A percentile compares a stretch with the other conserved stretches of the same genome.
These are phyloP conservation scores for Meloidogyne floridensis DNA, from an alignment of 1,140 invertebrate species.

Conservation along the genomic window DNA sequence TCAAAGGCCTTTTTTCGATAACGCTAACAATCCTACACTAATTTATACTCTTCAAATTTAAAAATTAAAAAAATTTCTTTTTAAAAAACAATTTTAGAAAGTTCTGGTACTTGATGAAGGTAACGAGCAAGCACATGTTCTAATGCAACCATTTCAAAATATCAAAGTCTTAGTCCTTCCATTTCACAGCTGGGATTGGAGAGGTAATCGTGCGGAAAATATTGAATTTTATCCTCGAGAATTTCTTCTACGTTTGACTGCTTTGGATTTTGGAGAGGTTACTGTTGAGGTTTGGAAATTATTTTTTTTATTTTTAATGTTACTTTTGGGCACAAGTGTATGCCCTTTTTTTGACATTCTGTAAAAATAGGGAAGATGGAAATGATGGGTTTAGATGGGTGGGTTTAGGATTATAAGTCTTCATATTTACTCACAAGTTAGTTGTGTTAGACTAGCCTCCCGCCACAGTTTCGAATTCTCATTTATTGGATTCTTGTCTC, in stretches of 20 bases:
- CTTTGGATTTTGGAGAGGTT: not conserved
- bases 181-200: not conserved
- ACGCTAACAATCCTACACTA: too few species aligned
- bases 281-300: not conserved
- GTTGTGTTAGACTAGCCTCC: too few species aligned
- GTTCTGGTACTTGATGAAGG: not conserved
- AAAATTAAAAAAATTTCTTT: not conserved
- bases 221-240: not conserved
- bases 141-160: not conserved
- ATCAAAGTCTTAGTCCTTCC: not conserved
- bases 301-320: not conserved
- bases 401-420: too few species aligned
- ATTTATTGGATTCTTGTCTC: too few species aligned
- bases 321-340: too few species aligned
- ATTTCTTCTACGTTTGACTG: constrained; percentile 1
- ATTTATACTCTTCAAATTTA: too few species aligned
- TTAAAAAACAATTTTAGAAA: not conserved
- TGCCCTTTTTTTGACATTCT: too few species aligned
- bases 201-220: not conserved
- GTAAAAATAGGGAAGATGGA: too few species aligned
- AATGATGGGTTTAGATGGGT: too few species aligned
- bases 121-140: not conserved
- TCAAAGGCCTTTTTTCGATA: too few species aligned
- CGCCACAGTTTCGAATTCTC: too few species aligned
- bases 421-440: too few species aligned